Conservation (phyloP, 2,797 vertebrate genomes). For the Helicolenus hilgendorfi region DNA sequence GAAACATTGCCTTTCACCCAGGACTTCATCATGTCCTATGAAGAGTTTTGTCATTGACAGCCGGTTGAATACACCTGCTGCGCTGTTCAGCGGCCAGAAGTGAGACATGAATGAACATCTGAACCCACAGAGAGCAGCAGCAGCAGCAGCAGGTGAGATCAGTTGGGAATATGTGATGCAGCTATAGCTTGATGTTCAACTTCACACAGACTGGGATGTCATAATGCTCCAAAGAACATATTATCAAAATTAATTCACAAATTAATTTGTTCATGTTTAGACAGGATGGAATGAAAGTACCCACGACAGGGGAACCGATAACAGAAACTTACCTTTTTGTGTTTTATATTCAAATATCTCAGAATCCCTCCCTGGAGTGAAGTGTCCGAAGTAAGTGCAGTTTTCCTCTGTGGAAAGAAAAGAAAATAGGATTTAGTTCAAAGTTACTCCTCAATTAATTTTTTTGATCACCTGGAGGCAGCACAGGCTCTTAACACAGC, state of each 20-base stretch:
- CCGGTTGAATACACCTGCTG: background rate
- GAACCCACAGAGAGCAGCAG: constrained; percentile 3
- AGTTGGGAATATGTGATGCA: background rate
- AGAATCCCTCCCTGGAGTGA: constrained; percentile 94
- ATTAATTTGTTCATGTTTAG: background rate
- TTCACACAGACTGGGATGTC: constrained; percentile 15
- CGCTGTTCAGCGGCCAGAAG: constrained; percentile 4
- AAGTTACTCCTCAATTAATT: background rate
- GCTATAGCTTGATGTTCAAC: constrained; percentile 11
- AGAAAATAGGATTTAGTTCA: constrained; percentile 19
- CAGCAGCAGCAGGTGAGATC: constrained; percentile 11
- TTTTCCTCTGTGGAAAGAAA: constrained; percentile 91
- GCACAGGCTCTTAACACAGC: background rate
- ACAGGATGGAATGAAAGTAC: background rate
- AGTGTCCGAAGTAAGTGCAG: constrained; percentile 98
- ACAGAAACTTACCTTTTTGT: constrained; percentile 93
- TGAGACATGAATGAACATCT: constrained; percentile 23
- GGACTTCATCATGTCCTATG: background rate
- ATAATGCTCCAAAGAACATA: background rate
- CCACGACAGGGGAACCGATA: background rate
- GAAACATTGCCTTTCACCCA: background rate
- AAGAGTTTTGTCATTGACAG: constrained; percentile 6
- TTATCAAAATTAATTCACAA: constrained; percentile 1
- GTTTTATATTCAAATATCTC: constrained; percentile 98
- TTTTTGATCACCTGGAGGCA: background rate